These are phyloP conservation scores for Anguilla pacifica DNA, from an alignment of 2,797 vertebrate genomes.

Conservation along the genomic window DNA sequence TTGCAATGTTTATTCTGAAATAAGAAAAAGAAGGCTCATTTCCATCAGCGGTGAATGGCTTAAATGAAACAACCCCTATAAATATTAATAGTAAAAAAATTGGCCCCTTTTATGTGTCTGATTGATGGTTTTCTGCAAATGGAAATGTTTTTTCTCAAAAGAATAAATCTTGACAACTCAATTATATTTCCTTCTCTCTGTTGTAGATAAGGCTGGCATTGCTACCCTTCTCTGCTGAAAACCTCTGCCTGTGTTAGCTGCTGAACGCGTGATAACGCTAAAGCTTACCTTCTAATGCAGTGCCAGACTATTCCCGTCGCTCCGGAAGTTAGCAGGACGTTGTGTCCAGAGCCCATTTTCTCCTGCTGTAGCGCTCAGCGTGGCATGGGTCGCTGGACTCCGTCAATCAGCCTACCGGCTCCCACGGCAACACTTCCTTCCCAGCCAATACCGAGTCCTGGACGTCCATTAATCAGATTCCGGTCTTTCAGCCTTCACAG, in stretches of 20 bases:
- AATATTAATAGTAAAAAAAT: neutral
- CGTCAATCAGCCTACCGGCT: neutral
- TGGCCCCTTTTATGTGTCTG: neutral
- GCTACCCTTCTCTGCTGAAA: neutral
- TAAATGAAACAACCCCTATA: neutral
- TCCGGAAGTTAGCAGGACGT: neutral
- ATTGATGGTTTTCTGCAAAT: slow-evolving; percentile 16
- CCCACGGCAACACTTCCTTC: neutral
- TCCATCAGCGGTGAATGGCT: neutral
- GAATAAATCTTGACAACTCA: slow-evolving; percentile 20
- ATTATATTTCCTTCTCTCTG: slow-evolving; percentile 17
- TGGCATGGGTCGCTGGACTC: neutral
- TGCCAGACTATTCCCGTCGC: neutral
- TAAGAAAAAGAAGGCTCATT: neutral
- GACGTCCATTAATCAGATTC: slow-evolving; percentile 6
- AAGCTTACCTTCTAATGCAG: neutral
- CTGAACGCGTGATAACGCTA: neutral
- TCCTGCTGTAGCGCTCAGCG: neutral
- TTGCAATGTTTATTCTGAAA: neutral
- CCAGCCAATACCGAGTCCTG: neutral
- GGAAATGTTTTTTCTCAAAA: neutral
- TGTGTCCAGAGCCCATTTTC: neutral
- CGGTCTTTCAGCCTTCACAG: neutral
- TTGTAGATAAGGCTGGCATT: slow-evolving; percentile 17
- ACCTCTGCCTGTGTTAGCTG: neutral